Evolutionary conservation across 2,888 invertebrate genomes (phyloP), one percentile per base, ranked within the genome.

Genomic region (Eulithis prunata): DNA sequence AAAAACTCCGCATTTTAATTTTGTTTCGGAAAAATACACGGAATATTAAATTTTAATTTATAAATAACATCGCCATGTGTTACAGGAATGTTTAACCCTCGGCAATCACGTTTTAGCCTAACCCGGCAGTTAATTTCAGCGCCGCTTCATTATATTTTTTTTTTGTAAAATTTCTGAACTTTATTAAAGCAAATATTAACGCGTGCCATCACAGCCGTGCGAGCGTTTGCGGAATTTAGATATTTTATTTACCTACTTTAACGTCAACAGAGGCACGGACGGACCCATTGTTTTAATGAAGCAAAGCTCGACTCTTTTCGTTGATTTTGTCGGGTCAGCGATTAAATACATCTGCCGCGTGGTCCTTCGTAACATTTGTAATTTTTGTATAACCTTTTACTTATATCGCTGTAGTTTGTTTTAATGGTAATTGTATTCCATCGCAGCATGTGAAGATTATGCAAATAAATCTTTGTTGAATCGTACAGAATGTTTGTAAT

Each of bases 271-370:
- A 82, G 80, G 78, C 79, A 74, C 76, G 76, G 49, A 49, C 75
- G 78, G 75, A 49, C 49, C 80, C 80, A 81, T 84, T 86, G 82
- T 82, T 83, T 86, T 82, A 80, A 82, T 88, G 88, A 89, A 88
- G 83, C 61, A 28, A 86, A 89, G 83, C 87, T 83, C 80, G 78
- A 87, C 87, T 89, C 85, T 88, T 88, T 49, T 84, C 80, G 74
- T 83, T 84, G 87, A 87, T 90, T 86, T 85, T 85, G 87, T 84
- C 80, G 88, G 90, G 85, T 88, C 87, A 87, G 89, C 89, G 89
- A 91, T 93, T 90, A 90, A 90, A 87, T 87, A 88, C 92, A 91
- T 90, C 89, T 90, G 91, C 80, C 86, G 84, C 89, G 83, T 83
- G 82, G 86, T 87, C 80, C 81, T 75, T 78, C 80, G 77, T 75